These are phyloP conservation scores for human (Homo sapiens) DNA, from an alignment of 2,113 vertebrate species.

Conservation along the genomic window DNA sequence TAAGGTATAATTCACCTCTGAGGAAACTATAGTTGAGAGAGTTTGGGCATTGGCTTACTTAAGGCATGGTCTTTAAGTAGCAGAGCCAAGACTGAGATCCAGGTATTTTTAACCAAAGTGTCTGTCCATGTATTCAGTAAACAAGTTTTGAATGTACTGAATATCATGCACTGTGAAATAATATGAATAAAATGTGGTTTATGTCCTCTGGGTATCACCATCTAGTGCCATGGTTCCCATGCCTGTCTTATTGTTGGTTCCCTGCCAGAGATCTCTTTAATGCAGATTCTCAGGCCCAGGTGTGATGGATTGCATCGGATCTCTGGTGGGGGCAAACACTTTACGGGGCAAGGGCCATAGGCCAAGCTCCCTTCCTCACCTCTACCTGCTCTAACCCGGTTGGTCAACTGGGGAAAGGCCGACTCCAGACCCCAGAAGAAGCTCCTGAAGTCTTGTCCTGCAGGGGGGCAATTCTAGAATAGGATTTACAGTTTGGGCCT, in stretches of 20 bases:
- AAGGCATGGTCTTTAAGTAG: neutral
- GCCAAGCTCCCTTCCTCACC: neutral
- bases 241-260: neutral
- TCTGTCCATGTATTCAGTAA: neutral
- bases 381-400: neutral
- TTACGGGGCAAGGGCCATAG: neutral
- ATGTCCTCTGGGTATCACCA: neutral
- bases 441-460: neutral
- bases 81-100: neutral
- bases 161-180: neutral
- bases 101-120: neutral
- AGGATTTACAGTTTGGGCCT: neutral
- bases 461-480: neutral
- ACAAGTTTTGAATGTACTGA: neutral
- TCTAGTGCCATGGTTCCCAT: too few relatives aligned
- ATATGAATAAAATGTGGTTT: neutral
- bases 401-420: neutral
- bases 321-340: neutral
- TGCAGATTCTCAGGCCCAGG: neutral
- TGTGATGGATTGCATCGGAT: neutral
- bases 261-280: accelerated
- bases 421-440: neutral
- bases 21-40: neutral
- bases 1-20: neutral
- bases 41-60: neutral